Conservation (phyloP, 2,113 vertebrate genomes). For the Natator depressus region DNA sequence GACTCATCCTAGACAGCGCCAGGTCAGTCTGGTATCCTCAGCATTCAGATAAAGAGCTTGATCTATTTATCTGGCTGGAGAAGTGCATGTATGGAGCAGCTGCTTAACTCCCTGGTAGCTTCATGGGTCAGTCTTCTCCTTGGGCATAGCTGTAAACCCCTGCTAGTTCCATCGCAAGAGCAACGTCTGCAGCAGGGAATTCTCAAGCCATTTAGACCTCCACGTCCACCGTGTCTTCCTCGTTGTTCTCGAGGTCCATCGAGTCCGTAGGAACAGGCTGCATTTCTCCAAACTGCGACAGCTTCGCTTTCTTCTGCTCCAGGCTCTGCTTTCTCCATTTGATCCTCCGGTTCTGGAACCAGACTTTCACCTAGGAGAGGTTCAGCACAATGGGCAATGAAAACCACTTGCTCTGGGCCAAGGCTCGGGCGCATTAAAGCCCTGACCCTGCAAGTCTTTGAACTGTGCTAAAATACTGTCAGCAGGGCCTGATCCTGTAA, state of each 20-base stretch:
- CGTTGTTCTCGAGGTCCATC: background rate
- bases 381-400: background rate
- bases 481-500: background rate
- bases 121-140: background rate
- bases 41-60: background rate
- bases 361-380: slow-evolving; percentile 79
- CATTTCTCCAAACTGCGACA: slow-evolving; percentile 25
- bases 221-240: slow-evolving; percentile 31
- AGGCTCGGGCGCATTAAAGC: background rate
- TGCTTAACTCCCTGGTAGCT: background rate
- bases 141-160: background rate
- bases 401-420: background rate
- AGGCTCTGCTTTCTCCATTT: slow-evolving; percentile 84
- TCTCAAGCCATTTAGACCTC: slow-evolving; percentile 12
- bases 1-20: background rate
- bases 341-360: slow-evolving; percentile 86
- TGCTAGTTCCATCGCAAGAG: background rate
- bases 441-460: background rate
- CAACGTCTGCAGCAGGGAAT: background rate
- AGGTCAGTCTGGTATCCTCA: background rate
- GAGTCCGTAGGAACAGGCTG: background rate
- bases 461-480: background rate
- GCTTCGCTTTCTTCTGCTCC: slow-evolving; percentile 77
- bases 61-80: background rate
- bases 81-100: background rate